These are phyloP conservation scores for Masnerella sp. DNA, from an alignment of 2,888 invertebrate species.

Conservation along the genomic window DNA sequence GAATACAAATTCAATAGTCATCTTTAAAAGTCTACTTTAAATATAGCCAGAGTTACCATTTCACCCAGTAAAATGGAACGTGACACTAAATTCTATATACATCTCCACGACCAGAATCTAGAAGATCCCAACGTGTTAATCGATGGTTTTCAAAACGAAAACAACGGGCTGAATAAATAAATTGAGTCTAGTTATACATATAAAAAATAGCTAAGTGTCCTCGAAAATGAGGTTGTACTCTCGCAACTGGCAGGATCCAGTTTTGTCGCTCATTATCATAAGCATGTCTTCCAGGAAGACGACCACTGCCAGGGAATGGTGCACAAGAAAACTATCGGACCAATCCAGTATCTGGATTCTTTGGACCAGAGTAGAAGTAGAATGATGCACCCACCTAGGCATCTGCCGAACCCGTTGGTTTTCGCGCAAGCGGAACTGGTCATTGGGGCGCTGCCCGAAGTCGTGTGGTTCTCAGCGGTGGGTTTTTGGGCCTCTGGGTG, in stretches of 20 bases:
- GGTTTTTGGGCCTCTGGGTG: constrained; percentile 73
- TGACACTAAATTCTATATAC: too few species aligned
- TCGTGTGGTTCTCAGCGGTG: constrained; percentile 72
- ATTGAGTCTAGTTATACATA: constrained; percentile 46
- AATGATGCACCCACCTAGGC: constrained; percentile 76
- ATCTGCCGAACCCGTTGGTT: constrained; percentile 66
- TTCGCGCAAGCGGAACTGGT: constrained; percentile 64
- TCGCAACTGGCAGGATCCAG: too few species aligned
- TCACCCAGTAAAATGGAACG: too few species aligned
- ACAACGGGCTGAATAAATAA: too few species aligned
- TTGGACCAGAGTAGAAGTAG: constrained; percentile 70
- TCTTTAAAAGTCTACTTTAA: too few species aligned
- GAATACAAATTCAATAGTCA: too few species aligned
- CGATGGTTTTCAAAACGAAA: too few species aligned
- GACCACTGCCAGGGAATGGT: constrained; percentile 31
- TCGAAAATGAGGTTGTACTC: constrained; percentile 59
- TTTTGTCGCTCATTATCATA: constrained; percentile 54
- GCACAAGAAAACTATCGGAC: constrained; percentile 23
- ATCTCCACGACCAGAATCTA: too few species aligned
- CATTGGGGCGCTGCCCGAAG: constrained; percentile 51
- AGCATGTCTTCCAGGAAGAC: too few species aligned
- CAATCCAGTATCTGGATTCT: constrained; percentile 47
- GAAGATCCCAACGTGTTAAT: too few species aligned
- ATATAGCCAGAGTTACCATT: too few species aligned
- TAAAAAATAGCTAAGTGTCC: constrained; percentile 57